phyloP scores from a whole-genome alignment of 2,113 vertebrate genomes.

The Entelurus aequoreus region DNA sequence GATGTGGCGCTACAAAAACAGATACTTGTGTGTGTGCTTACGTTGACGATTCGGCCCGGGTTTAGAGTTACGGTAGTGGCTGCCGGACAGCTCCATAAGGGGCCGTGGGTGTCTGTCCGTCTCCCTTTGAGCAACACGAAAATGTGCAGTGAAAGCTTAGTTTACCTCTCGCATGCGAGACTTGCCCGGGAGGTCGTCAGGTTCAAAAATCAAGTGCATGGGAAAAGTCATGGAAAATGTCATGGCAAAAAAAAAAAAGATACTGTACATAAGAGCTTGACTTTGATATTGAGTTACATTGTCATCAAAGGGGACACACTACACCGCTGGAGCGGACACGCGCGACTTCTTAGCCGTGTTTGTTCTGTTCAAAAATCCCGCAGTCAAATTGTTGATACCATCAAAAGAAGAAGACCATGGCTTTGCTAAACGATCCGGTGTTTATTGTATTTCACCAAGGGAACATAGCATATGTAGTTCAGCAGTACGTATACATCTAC shows the following conservation, averaged over 20 bases:
- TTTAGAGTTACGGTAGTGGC: constrained; percentile 10
- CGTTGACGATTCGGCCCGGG: too few relatives aligned
- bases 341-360: constrained; percentile 53
- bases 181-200: constrained; percentile 29
- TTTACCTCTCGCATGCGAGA: constrained; percentile 31
- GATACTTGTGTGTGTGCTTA: too few relatives aligned
- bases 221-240: constrained; percentile 16
- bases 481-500: too few relatives aligned
- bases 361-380: constrained; percentile 17
- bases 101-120: constrained; percentile 26
- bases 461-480: too few relatives aligned
- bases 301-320: constrained; percentile 2
- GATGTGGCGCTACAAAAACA: too few relatives aligned
- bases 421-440: too few relatives aligned
- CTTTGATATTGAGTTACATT: constrained; percentile 5
- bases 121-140: constrained; percentile 52
- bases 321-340: constrained; percentile 26
- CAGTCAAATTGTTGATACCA: neutral
- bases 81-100: constrained; percentile 35
- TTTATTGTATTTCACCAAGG: too few relatives aligned
- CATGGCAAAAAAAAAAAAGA: neutral
- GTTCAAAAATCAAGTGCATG: constrained; percentile 2
- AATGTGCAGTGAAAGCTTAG: constrained; percentile 29
- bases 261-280: neutral
- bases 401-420: too few relatives aligned